These are phyloP conservation scores for Latrodectus hesperus DNA, from an alignment of 2,888 invertebrate species.

Conservation along the genomic window DNA sequence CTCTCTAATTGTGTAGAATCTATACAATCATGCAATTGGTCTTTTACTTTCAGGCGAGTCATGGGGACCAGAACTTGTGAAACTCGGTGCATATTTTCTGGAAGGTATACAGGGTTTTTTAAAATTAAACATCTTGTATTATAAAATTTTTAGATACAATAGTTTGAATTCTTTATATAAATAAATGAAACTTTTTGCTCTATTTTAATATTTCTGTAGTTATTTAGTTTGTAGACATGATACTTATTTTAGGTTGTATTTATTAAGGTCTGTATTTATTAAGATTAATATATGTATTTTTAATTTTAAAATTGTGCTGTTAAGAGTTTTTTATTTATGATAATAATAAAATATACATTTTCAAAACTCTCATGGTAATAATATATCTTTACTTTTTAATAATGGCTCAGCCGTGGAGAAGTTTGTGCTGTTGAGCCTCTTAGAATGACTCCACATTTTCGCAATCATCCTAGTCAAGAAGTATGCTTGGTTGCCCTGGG, in stretches of 20 bases:
- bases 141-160: not conserved
- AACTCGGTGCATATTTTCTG: conserved; percentile 95
- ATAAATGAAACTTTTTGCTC: not conserved
- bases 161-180: not conserved
- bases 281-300: no score
- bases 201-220: not conserved
- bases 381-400: not conserved
- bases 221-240: no score
- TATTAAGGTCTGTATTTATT: no score
- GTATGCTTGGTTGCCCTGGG: conserved; percentile 92
- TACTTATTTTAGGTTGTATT: no score
- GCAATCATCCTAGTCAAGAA: conserved; percentile 83
- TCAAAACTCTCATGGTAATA: no score
- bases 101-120: conserved; percentile 76
- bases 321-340: not conserved
- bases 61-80: conserved; percentile 91
- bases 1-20: no score
- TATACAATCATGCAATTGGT: not conserved
- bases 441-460: conserved; percentile 77
- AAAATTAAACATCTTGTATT: not conserved
- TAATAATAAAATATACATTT: no score
- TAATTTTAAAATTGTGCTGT: not conserved
- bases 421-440: conserved; percentile 86
- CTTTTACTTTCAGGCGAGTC: conserved; percentile 78
- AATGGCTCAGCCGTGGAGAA: conserved; percentile 88